phyloP scores from a whole-genome alignment of 1,140 invertebrate species.

The Drosophila littoralis region DNA sequence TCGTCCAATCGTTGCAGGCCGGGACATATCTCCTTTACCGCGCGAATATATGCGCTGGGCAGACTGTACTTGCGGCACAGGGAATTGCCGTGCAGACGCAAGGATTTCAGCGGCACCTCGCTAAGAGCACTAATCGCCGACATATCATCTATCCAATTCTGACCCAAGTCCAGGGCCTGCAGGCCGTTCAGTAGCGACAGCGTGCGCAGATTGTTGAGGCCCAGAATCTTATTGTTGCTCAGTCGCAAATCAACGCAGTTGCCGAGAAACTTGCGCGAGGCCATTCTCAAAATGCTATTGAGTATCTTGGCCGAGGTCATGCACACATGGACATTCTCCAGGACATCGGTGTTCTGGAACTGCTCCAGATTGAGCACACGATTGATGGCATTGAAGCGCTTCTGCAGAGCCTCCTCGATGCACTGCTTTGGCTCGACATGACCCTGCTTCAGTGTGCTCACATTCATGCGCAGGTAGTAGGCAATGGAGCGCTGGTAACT shows the following conservation, averaged over 20 bases:
- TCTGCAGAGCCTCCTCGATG: constrained; percentile 54
- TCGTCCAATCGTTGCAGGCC: constrained; percentile 61
- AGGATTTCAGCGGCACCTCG: constrained; percentile 57
- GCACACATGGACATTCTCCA: constrained; percentile 61
- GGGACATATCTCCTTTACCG: constrained; percentile 84
- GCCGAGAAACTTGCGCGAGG: constrained; percentile 57
- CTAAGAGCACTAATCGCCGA: constrained; percentile 41
- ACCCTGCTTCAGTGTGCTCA: constrained; percentile 47
- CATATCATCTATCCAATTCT: constrained; percentile 71
- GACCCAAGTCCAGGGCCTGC: constrained; percentile 63
- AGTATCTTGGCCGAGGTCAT: constrained; percentile 59
- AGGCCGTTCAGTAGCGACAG: constrained; percentile 56
- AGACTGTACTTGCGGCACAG: constrained; percentile 84
- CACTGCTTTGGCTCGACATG: constrained; percentile 59
- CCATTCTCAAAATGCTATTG: constrained; percentile 39
- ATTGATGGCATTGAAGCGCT: constrained; percentile 57
- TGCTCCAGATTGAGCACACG: constrained; percentile 59
- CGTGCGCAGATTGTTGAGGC: constrained; percentile 26
- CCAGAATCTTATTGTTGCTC: constrained; percentile 63
- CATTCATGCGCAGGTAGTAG: constrained; percentile 70
- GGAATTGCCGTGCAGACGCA: constrained; percentile 85
- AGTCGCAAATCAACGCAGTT: constrained; percentile 65
- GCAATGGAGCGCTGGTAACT: constrained; percentile 11
- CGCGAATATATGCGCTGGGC: constrained; percentile 84
- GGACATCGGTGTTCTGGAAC: constrained; percentile 53